Percentiles rank a stretch among this genome's conserved stretches.
These are phyloP conservation scores for Prunella strophiata DNA, from an alignment of 2,797 vertebrate species.

Conservation along the genomic window DNA sequence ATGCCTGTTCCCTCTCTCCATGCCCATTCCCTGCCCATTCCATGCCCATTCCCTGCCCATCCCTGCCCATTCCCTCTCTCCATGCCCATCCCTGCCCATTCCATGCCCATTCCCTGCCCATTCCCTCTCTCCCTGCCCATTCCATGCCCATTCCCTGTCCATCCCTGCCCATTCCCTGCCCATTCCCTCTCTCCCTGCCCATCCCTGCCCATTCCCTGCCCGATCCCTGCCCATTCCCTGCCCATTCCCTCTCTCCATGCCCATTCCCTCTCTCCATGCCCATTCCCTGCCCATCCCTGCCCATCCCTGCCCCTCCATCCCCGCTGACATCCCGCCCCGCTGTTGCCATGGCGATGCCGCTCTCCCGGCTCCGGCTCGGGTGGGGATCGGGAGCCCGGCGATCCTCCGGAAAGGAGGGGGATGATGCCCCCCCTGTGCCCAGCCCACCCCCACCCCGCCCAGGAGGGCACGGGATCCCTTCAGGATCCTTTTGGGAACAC, in stretches of 20 bases:
- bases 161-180: too few relatives aligned
- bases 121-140: background rate
- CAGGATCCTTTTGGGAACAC: rapidly evolving
- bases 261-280: too few relatives aligned
- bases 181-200: too few relatives aligned
- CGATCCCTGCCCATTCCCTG: too few relatives aligned
- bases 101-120: background rate
- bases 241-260: too few relatives aligned
- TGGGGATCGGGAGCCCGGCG: background rate
- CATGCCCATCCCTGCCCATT: background rate
- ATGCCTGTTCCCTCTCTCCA: too few relatives aligned
- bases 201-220: too few relatives aligned
- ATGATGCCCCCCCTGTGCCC: background rate
- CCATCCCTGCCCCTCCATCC: background rate
- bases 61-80: too few relatives aligned
- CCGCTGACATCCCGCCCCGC: background rate
- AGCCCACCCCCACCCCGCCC: rapidly evolving
- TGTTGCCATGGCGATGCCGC: slow-evolving; percentile 21
- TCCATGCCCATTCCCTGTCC: background rate
- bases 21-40: background rate
- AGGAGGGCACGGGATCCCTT: background rate
- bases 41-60: too few relatives aligned
- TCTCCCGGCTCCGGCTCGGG: background rate
- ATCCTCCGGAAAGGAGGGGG: background rate
- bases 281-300: background rate